Evolutionary conservation across 2,113 vertebrate species (phyloP).

Genomic region (Catharus bicknelli): DNA sequence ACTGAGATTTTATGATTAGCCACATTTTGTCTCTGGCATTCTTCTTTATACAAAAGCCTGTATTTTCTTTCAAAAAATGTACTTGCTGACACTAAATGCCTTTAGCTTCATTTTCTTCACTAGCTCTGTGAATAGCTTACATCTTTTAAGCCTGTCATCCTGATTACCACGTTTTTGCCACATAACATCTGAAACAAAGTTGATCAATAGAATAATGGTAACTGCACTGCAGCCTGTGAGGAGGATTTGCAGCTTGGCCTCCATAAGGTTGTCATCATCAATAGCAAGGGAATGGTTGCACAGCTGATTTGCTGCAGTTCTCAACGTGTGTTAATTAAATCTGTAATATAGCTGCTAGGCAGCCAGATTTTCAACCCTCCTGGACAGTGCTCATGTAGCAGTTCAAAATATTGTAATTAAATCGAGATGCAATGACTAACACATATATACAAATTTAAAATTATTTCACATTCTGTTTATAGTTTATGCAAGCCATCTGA

Average conservation of each 20-base stretch:
- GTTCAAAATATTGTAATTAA: not conserved
- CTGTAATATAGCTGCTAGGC: constrained; percentile 20
- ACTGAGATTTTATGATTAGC: not conserved
- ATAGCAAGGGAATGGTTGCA: constrained; percentile 19
- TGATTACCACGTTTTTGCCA: not conserved
- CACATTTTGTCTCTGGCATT: not conserved
- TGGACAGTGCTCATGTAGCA: not conserved
- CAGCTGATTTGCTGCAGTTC: constrained; percentile 38
- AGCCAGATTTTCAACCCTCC: not conserved
- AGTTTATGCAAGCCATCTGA: not conserved
- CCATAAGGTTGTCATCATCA: constrained; percentile 53
- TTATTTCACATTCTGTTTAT: not conserved
- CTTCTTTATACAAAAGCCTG: not conserved
- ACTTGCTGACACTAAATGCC: not conserved
- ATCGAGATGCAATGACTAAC: not conserved
- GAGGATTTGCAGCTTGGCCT: constrained; percentile 17
- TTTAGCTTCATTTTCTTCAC: not conserved
- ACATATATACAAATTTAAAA: not conserved
- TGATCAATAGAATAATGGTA: constrained; percentile 34
- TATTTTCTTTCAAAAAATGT: constrained; percentile 4
- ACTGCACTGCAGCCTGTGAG: not conserved
- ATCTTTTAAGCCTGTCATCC: constrained; percentile 29
- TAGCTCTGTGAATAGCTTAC: not conserved
- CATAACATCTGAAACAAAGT: constrained; percentile 30
- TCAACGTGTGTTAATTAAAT: constrained; percentile 60